Evolutionary conservation across 2,797 vertebrate genomes (phyloP), one percentile per base, ranked within the genome.

Genomic region (Coracias cyanogaster): DNA sequence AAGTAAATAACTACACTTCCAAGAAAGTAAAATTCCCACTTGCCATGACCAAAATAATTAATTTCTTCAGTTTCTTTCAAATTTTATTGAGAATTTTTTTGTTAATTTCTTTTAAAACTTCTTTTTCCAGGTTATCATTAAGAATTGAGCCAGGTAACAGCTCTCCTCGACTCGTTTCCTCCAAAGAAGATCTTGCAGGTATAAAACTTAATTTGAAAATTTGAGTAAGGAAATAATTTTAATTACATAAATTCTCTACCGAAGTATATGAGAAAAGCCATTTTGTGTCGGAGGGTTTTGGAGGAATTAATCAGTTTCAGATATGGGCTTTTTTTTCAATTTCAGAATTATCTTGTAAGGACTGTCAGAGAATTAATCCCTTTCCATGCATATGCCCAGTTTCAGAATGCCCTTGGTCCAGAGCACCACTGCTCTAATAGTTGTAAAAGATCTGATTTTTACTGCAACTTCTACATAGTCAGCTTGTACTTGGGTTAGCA

Each of bases 181-280:
- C 99, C 81, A 99, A 99, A 97, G 99, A 99, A 98, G 99, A 99
- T 93, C 97, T 99, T 60, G 98, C 99, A 99, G 99, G 99, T 99
- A 98, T 82, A 67, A 74, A 84, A 89, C 20, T 46, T 82, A 2
- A 55, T 89, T 90, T 95, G 37, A 90, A 92, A 93, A 79, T 57
- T 76, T 66, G n/a, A 91, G 37, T 89, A 80, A 92, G 70, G 60
- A 88, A 90, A 39, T 80, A 20, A 71, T 80, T 85, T 46, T 48
- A 39, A 15, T 88, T 93, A 58, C 62, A 71, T 28, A 82, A 83
- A 37, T 82, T 25, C 16, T 90, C 17, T 43, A 43, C 33, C 60
- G 46, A 86, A 71, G 28, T 77, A 7, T 79, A 35, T 71, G 45
- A 57, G n/a, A 55, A 85, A 82, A 37, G 18, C 9, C 26, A 31